Conservation (phyloP, 53 echinoderm and acorn worm genomes). For the Holothuria scabra region DNA sequence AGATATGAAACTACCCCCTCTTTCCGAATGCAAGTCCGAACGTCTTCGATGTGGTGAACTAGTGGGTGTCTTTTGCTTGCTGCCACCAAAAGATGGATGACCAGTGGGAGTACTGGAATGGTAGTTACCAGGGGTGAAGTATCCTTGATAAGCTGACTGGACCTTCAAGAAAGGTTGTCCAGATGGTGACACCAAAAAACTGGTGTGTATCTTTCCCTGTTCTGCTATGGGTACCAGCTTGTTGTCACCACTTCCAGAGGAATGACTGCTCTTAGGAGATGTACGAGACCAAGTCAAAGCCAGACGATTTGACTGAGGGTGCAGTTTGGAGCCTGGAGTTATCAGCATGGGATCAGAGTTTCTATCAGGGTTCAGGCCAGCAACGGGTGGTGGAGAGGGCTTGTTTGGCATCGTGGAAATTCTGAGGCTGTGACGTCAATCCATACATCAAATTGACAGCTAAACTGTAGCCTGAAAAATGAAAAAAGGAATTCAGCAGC, state of each 20-base stretch:
- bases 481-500: too few species aligned
- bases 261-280: not conserved
- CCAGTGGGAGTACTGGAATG: not conserved
- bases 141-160: conserved; percentile 34
- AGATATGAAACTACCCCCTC: conserved; percentile 27
- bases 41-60: not conserved
- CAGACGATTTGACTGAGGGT: conserved; percentile 13
- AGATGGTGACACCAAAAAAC: conserved; percentile 57
- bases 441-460: too few species aligned
- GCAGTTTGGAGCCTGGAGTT: conserved; percentile 12
- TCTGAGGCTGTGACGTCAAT: too few species aligned
- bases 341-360: conserved; percentile 3
- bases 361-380: not conserved
- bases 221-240: conserved; percentile 2
- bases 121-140: conserved; percentile 11
- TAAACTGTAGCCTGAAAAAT: too few species aligned
- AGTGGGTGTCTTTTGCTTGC: not conserved
- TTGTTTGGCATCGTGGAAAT: not conserved
- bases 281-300: conserved; percentile 3
- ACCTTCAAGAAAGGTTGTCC: conserved; percentile 51
- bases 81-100: not conserved
- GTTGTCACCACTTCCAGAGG: not conserved
- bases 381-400: conserved; percentile 23
- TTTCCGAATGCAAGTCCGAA: not conserved
- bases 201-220: conserved; percentile 17